Conservation (phyloP, 2,888 invertebrate species). For the Dynastes hyllus region DNA sequence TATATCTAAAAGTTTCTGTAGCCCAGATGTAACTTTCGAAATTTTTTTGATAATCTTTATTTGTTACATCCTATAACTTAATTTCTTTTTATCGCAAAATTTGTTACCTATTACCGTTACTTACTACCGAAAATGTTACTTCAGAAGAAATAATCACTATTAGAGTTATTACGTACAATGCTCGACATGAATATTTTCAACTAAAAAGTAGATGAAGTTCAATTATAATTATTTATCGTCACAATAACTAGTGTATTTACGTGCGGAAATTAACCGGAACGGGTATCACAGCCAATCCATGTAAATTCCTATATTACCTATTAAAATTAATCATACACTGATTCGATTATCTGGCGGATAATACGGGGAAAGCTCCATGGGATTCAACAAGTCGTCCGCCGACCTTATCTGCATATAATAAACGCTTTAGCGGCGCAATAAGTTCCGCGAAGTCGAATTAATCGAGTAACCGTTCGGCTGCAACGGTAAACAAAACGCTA, state of each 20-base stretch:
- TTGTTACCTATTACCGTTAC: too few relatives aligned
- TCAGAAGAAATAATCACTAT: too few relatives aligned
- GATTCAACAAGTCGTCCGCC: slow-evolving; percentile 25
- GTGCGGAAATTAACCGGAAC: neutral
- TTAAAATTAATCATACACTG: slow-evolving; percentile 14
- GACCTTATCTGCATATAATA: slow-evolving; percentile 18
- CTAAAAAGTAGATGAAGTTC: neutral
- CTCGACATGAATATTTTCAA: too few relatives aligned
- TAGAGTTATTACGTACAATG: too few relatives aligned
- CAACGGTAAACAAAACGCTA: slow-evolving; percentile 25
- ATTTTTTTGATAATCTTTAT: too few relatives aligned
- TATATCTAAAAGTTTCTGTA: too few relatives aligned
- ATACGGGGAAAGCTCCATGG: slow-evolving; percentile 9
- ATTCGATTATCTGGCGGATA: slow-evolving; percentile 18
- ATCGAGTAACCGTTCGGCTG: slow-evolving; percentile 7
- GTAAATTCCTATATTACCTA: neutral
- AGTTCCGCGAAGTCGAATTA: slow-evolving; percentile 11
- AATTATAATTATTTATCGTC: neutral
- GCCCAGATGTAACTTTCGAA: too few relatives aligned
- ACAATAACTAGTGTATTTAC: neutral
- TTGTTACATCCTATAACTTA: too few relatives aligned
- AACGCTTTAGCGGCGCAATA: slow-evolving; percentile 30
- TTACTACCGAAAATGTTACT: too few relatives aligned
- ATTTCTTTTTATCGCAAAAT: too few relatives aligned
- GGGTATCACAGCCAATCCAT: neutral